phyloP scores from a whole-genome alignment of 1,140 invertebrate genomes.

The Nylanderia fulva region DNA sequence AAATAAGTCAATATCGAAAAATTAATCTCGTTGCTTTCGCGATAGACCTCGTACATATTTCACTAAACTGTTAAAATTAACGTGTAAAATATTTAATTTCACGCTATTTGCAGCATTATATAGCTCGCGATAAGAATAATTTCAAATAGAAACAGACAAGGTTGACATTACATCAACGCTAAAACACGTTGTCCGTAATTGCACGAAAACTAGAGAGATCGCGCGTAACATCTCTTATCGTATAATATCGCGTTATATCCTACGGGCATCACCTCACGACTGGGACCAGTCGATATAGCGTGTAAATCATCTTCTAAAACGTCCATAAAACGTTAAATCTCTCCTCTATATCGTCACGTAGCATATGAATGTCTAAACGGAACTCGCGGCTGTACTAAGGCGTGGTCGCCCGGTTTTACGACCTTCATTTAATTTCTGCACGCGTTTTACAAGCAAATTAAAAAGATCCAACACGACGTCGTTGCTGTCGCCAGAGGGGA shows the following conservation, averaged over 20 bases:
- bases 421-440: constrained; percentile 58
- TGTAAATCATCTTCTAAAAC: constrained; percentile 52
- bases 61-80: background rate
- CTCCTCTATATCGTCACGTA: constrained; percentile 29
- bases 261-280: background rate
- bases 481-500: constrained; percentile 11
- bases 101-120: background rate
- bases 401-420: constrained; percentile 61
- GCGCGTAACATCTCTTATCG: background rate
- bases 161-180: background rate
- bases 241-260: constrained; percentile 8
- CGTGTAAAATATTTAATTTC: background rate
- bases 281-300: constrained; percentile 36
- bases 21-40: background rate
- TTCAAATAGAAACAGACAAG: constrained; percentile 11
- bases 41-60: background rate
- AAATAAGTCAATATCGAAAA: too few species aligned
- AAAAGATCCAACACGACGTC: constrained; percentile 41
- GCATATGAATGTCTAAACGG: constrained; percentile 19
- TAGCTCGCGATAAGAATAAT: background rate
- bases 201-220: background rate
- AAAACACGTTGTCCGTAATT: background rate
- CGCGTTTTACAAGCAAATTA: constrained; percentile 63
- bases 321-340: constrained; percentile 55
- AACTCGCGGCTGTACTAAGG: background rate